Conservation (phyloP, 2,113 vertebrate species). For the Channa maculata region DNA sequence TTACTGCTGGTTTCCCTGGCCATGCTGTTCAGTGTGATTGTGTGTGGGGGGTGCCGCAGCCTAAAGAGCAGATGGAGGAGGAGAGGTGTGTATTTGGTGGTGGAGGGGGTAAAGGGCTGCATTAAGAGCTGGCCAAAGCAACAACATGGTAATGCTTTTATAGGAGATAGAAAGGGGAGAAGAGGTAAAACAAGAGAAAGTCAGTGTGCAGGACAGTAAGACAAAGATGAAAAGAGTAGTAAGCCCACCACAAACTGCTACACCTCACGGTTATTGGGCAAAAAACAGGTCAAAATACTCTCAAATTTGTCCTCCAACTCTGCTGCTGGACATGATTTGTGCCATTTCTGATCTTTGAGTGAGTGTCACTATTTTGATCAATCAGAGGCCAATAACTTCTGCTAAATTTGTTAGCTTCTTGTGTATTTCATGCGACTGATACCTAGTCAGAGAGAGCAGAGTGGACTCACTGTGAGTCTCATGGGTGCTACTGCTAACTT, state of each 20-base stretch:
- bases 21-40: constrained; percentile 2
- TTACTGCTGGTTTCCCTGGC: constrained; percentile 61
- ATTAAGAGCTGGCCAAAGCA: constrained; percentile 68
- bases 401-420: too few species aligned
- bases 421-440: too few species aligned
- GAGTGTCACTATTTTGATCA: too few species aligned
- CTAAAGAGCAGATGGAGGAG: not conserved
- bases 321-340: too few species aligned
- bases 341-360: too few species aligned
- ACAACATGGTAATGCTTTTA: constrained; percentile 70
- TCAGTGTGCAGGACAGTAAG: not conserved
- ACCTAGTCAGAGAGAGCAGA: too few species aligned
- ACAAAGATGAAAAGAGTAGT: constrained; percentile 16
- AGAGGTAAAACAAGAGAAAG: constrained; percentile 24
- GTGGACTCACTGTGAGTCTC: too few species aligned
- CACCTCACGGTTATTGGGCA: too few species aligned
- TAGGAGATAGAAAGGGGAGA: constrained; percentile 24
- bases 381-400: too few species aligned
- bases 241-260: not conserved
- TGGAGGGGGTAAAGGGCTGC: constrained; percentile 33
- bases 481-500: too few species aligned
- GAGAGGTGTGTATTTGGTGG: not conserved
- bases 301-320: too few species aligned
- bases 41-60: constrained; percentile 19
- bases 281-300: too few species aligned